Evolutionary conservation across 1,140 invertebrate genomes (phyloP).

Genomic region (Phymorhynchus buccinoides): DNA sequence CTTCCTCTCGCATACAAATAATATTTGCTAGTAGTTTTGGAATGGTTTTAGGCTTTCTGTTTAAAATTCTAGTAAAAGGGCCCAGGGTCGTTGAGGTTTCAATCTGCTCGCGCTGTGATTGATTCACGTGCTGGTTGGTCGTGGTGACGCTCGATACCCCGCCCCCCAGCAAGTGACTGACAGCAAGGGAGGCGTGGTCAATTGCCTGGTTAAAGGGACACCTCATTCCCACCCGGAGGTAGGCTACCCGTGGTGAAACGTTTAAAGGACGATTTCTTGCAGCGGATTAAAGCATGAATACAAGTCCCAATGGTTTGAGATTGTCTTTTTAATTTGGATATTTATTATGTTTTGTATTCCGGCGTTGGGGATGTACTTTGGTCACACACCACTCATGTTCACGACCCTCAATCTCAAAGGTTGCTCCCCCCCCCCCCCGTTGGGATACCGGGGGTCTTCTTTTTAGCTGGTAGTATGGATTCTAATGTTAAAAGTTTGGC

Average conservation of each 20-base stretch:
- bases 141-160: not conserved
- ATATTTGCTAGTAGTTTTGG: not conserved
- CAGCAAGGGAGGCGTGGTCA: conserved; percentile 14
- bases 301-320: not conserved
- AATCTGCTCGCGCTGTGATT: conserved; percentile 32
- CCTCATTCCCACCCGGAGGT: not conserved
- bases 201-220: not conserved
- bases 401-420: too few relatives aligned
- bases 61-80: not conserved
- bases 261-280: not conserved
- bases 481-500: too few relatives aligned
- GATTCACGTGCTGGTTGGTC: conserved; percentile 26
- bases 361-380: too few relatives aligned
- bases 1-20: not conserved
- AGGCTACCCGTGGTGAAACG: not conserved
- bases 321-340: not conserved
- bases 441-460: too few relatives aligned
- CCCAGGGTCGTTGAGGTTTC: conserved; percentile 20
- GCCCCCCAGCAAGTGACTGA: conserved; percentile 17
- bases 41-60: not conserved
- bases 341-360: too few relatives aligned
- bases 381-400: too few relatives aligned
- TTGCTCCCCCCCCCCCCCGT: too few relatives aligned
- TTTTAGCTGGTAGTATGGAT: too few relatives aligned
- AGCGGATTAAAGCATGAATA: too few relatives aligned